phyloP scores from a whole-genome alignment of 1,140 invertebrate species.

The Aphis craccivora region DNA sequence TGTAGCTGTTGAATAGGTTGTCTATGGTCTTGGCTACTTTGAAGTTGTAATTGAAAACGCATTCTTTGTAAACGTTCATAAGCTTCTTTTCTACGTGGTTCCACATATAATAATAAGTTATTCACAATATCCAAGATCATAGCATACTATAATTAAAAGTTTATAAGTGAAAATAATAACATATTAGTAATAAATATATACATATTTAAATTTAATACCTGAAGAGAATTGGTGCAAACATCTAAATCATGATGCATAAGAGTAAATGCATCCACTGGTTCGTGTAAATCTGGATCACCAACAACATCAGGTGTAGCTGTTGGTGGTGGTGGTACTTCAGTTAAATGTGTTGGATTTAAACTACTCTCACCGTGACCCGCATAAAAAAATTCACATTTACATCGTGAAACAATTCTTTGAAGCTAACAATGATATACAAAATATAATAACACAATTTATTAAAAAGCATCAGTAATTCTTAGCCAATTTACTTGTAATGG shows the following conservation, averaged over 20 bases:
- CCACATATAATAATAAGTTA: slow-evolving; percentile 94
- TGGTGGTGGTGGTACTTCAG: slow-evolving; percentile 73
- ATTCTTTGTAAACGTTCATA: slow-evolving; percentile 88
- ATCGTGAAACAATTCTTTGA: slow-evolving; percentile 95
- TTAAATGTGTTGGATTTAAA: slow-evolving; percentile 73
- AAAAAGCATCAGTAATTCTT: neutral
- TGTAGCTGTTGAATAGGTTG: slow-evolving; percentile 91
- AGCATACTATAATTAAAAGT: slow-evolving; percentile 75
- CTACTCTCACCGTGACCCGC: slow-evolving; percentile 88
- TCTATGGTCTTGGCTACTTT: slow-evolving; percentile 88
- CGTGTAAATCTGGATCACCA: slow-evolving; percentile 68
- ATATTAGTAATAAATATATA: neutral
- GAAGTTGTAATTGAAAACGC: slow-evolving; percentile 91
- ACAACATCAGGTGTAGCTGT: slow-evolving; percentile 72
- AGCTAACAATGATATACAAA: slow-evolving; percentile 69
- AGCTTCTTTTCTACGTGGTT: slow-evolving; percentile 92
- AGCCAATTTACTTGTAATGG: slow-evolving; percentile 64
- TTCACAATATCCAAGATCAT: slow-evolving; percentile 98
- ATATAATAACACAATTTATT: neutral
- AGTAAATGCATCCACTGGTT: slow-evolving; percentile 95
- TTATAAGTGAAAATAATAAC: neutral
- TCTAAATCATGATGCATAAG: slow-evolving; percentile 98
- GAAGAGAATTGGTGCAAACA: slow-evolving; percentile 94
- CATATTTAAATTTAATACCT: slow-evolving; percentile 66
- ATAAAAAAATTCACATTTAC: slow-evolving; percentile 98